Evolutionary conservation across 2,888 invertebrate genomes (phyloP).

Genomic region (Xylophagus ater): DNA sequence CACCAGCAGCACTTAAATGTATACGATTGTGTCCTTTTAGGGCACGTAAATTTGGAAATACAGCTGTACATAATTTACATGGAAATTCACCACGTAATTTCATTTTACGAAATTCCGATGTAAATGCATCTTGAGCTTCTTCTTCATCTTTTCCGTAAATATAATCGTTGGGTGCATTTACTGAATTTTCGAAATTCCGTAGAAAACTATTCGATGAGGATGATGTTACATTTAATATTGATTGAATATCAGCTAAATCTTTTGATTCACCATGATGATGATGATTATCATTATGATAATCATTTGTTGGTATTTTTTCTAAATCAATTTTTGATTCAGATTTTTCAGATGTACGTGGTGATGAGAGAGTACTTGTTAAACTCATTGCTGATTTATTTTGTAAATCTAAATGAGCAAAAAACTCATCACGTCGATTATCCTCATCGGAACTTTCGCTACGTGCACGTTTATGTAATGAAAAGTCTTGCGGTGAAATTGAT

Average conservation of each 20-base stretch:
- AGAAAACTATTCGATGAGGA: slow-evolving; percentile 49
- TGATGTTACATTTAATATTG: slow-evolving; percentile 68
- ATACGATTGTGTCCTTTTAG: slow-evolving; percentile 84
- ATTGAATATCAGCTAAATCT: slow-evolving; percentile 77
- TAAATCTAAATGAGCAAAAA: slow-evolving; percentile 69
- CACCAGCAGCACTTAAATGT: slow-evolving; percentile 65
- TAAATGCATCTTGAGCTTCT: slow-evolving; percentile 73
- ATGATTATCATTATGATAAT: slow-evolving; percentile 2
- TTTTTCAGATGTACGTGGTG: slow-evolving; percentile 38
- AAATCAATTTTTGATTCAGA: slow-evolving; percentile 21
- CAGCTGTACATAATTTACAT: slow-evolving; percentile 76
- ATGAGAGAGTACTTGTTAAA: slow-evolving; percentile 37
- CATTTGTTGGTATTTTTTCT: slow-evolving; percentile 13
- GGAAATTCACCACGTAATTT: slow-evolving; percentile 82
- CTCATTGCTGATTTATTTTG: slow-evolving; percentile 54
- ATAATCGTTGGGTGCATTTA: slow-evolving; percentile 38
- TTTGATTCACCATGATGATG: slow-evolving; percentile 42
- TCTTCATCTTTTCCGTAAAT: slow-evolving; percentile 46
- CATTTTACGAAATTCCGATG: slow-evolving; percentile 79
- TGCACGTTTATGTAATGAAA: slow-evolving; percentile 21
- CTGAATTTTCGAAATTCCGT: slow-evolving; percentile 47
- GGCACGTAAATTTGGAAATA: slow-evolving; percentile 80
- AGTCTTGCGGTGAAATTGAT: slow-evolving; percentile 17
- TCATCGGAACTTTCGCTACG: slow-evolving; percentile 38
- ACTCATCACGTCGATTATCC: slow-evolving; percentile 59